Conservation (phyloP, 2,113 vertebrate species). For the Dipodomys stephensi region DNA sequence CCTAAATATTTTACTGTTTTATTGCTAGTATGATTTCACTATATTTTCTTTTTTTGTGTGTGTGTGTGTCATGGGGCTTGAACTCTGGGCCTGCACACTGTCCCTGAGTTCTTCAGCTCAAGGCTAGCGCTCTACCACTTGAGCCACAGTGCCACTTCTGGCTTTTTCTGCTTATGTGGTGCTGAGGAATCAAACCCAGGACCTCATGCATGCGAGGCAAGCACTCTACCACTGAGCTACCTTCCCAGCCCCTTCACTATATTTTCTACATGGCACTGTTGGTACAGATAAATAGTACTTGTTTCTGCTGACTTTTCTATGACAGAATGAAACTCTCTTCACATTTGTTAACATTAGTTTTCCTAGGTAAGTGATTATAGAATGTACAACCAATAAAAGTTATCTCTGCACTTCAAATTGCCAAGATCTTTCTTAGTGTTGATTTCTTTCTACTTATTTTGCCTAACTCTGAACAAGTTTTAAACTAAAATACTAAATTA, state of each 20-base stretch:
- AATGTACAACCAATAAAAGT: not conserved
- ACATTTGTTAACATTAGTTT: conserved; percentile 52
- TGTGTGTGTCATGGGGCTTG: too few relatives aligned
- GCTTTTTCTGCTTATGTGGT: too few relatives aligned
- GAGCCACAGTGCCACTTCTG: too few relatives aligned
- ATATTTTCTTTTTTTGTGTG: not conserved
- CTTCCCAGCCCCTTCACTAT: not conserved
- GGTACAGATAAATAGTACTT: conserved; percentile 13
- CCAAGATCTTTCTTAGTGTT: conserved; percentile 37
- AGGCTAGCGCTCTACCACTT: too few relatives aligned
- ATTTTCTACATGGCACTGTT: not conserved
- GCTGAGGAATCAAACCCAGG: too few relatives aligned
- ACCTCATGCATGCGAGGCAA: too few relatives aligned
- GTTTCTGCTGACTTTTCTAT: conserved; percentile 23
- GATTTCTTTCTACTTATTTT: conserved; percentile 31
- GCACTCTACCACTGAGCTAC: too few relatives aligned
- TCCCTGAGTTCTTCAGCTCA: too few relatives aligned
- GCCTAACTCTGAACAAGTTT: conserved; percentile 33
- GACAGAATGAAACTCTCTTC: conserved; percentile 41
- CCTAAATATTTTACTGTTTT: conserved; percentile 43
- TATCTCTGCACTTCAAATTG: not conserved
- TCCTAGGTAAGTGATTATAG: not conserved
- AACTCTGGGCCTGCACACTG: too few relatives aligned
- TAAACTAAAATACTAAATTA: conserved; percentile 31
- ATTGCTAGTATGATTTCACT: conserved; percentile 29